Evolutionary conservation across 2,797 vertebrate genomes (phyloP), one percentile per base, ranked within the genome.

Genomic region (Myotis daubentonii): DNA sequence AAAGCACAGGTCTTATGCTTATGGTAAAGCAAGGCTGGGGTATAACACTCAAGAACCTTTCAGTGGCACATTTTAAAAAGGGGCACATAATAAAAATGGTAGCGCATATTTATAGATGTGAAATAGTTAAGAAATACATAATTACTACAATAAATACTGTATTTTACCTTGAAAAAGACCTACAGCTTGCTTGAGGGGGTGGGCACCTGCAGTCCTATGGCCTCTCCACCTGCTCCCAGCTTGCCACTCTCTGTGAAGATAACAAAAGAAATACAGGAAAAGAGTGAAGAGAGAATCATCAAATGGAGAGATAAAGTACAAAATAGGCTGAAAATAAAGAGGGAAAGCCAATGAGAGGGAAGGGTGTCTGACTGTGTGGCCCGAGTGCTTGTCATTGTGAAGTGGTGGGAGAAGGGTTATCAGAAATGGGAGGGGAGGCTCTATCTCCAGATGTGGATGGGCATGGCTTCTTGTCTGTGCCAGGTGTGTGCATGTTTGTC

Each of bases 41-140:
- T 49, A 75, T 3, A 41, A 76, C 19, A 89, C 22, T 78, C n/a
- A 66, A 76, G 65, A 78, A 33, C 15, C 81, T 80, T 36, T 49
- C 57, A 76, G 17, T 51, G 33, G 66, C 6, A 90, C 33, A 57
- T 57, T 90, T 84, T 51, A 0, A 25, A 44, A 93, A 79, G 72
- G 62, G 38, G 76, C 49, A 66, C 4, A 51, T 71, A 57, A 68
- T 74, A 76, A 87, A 79, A 84, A 55, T 33, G 55, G 38, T 15
- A 62, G 36, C 17, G 8, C 16, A 76, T 41, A 85, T 85, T 60
- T 53, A 25, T 22, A 38, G 12, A 44, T 68, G n/a, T 33, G 17
- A 86, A 76, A 41, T 44, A 90, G 5, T 41, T 78, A 82, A 65
- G n/a, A 88, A 65, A 65, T 72, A 78, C 12, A 49, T 33, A 55